These are phyloP conservation scores for Drosophila sechellia DNA, from an alignment of 1,140 invertebrate species.

Conservation along the genomic window DNA sequence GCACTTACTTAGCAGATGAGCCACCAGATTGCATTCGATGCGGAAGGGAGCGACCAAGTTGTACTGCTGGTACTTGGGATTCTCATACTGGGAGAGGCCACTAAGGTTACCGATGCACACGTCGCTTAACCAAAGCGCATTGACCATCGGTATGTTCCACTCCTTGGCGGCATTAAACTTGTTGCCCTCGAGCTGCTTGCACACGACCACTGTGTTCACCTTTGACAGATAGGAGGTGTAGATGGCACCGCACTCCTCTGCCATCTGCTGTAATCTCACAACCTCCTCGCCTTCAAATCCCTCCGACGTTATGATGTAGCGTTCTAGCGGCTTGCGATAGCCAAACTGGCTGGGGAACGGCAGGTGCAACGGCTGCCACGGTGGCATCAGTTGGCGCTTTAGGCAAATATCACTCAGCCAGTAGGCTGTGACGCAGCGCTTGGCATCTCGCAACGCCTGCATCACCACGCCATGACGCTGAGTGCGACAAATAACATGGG, in stretches of 20 bases:
- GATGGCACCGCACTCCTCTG: constrained; percentile 94
- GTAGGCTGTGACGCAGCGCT: constrained; percentile 95
- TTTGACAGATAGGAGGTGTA: constrained; percentile 90
- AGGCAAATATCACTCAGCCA: constrained; percentile 96
- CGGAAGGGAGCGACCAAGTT: constrained; percentile 91
- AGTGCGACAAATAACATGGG: constrained; percentile 96
- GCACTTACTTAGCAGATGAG: constrained; percentile 94
- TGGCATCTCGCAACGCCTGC: constrained; percentile 91
- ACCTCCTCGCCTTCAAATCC: constrained; percentile 95
- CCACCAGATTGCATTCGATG: constrained; percentile 93
- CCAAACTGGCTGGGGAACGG: constrained; percentile 93
- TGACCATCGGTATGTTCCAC: constrained; percentile 95
- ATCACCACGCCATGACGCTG: constrained; percentile 95
- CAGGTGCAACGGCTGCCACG: constrained; percentile 96
- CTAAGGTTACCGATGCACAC: constrained; percentile 95
- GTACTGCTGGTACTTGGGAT: constrained; percentile 95
- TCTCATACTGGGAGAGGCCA: constrained; percentile 92
- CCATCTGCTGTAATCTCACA: constrained; percentile 91
- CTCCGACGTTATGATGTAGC: constrained; percentile 91
- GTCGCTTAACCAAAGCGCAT: constrained; percentile 97
- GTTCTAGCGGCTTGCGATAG: constrained; percentile 87
- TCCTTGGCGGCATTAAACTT: constrained; percentile 96
- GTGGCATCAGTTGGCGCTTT: constrained; percentile 93
- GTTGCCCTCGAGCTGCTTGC: constrained; percentile 91
- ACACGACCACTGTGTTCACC: constrained; percentile 90